Conservation (phyloP, 2,888 invertebrate species). For the Dryococelus australis region DNA sequence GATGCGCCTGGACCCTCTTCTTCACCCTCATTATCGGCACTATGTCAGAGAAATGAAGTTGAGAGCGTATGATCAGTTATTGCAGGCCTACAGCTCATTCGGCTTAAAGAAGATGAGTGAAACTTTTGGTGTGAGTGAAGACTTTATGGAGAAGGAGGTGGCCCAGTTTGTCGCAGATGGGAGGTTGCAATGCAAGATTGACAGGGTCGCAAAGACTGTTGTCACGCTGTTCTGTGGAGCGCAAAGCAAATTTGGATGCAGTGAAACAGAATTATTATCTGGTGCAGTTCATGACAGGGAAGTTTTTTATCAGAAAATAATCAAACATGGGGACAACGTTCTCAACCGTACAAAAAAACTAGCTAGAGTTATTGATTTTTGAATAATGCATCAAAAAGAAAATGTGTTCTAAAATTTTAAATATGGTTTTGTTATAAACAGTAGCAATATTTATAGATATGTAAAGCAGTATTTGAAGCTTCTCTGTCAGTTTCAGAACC, state of each 20-base stretch:
- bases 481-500: too few species aligned
- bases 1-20: conserved; percentile 88
- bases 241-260: not conserved
- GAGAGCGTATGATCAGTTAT: conserved; percentile 92
- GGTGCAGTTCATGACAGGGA: conserved; percentile 59
- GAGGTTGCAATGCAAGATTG: conserved; percentile 95
- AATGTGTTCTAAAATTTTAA: not conserved
- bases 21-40: conserved; percentile 94
- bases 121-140: conserved; percentile 92
- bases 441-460: too few species aligned
- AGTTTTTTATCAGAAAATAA: conserved; percentile 91
- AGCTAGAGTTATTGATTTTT: conserved; percentile 98
- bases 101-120: conserved; percentile 97
- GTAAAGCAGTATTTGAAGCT: too few species aligned
- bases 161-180: conserved; percentile 88
- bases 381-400: conserved; percentile 54
- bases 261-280: not conserved
- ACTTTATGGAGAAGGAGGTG: conserved; percentile 90
- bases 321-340: conserved; percentile 96
- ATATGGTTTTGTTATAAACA: too few species aligned
- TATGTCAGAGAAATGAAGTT: conserved; percentile 98
- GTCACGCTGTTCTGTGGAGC: conserved; percentile 69
- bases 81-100: conserved; percentile 95
- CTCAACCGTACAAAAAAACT: conserved; percentile 98
- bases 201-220: conserved; percentile 93